Conservation (phyloP, 1,140 invertebrate species). For the Pectinophora gossypiella region DNA sequence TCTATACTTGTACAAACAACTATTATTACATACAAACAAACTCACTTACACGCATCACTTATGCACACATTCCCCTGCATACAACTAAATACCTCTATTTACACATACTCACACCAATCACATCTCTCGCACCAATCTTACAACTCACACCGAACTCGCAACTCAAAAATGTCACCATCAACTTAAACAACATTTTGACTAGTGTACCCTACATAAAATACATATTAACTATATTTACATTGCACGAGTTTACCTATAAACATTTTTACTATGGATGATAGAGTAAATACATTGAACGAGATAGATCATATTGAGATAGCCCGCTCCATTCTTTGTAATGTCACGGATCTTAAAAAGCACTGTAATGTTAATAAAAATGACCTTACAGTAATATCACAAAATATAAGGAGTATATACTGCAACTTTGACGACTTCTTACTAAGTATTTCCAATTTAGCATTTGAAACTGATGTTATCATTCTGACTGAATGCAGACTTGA, state of each 20-base stretch:
- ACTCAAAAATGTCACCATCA: neutral
- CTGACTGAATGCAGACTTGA: slow-evolving; percentile 3
- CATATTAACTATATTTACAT: neutral
- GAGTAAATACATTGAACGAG: neutral
- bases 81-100: too few relatives aligned
- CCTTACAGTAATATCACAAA: neutral
- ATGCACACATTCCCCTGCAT: neutral
- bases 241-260: neutral
- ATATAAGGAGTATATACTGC: slow-evolving; percentile 1
- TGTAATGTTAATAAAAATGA: neutral
- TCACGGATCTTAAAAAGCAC: neutral
- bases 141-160: neutral
- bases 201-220: neutral
- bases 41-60: neutral
- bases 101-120: too few relatives aligned
- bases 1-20: neutral
- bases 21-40: neutral
- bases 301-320: neutral
- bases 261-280: neutral
- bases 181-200: neutral
- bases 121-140: neutral
- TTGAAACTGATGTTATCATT: neutral
- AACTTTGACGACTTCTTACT: neutral
- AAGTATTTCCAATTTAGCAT: neutral
- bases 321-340: neutral